Percentiles rank a stretch among this genome's conserved stretches.
Evolutionary conservation across 2,113 vertebrate species (phyloP).

Genomic region (Sander lucioperca): DNA sequence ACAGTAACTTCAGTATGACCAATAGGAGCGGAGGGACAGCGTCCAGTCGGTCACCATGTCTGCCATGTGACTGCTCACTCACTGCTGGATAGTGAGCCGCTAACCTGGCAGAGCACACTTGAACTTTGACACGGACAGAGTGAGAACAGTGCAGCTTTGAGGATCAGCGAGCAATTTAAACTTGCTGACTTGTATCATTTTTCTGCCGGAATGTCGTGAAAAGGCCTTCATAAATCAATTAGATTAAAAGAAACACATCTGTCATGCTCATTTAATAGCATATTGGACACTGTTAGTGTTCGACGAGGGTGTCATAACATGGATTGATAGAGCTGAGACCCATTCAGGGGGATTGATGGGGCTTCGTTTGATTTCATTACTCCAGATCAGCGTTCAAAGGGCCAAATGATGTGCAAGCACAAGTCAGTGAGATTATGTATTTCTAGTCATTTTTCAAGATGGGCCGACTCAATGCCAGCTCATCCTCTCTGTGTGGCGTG

Average conservation of each 20-base stretch:
- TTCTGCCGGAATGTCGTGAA: conserved; percentile 39
- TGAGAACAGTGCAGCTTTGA: conserved; percentile 30
- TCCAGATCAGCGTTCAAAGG: conserved; percentile 60
- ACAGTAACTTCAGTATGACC: conserved; percentile 15
- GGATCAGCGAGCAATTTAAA: conserved; percentile 57
- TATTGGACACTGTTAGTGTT: conserved; percentile 67
- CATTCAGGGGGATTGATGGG: conserved; percentile 68
- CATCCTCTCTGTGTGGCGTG: conserved; percentile 29
- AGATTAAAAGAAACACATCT: conserved; percentile 76
- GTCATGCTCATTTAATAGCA: conserved; percentile 75
- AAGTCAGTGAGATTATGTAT: conserved; percentile 39
- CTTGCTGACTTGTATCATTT: conserved; percentile 71
- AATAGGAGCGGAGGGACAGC: conserved; percentile 41
- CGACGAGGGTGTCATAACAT: conserved; percentile 65
- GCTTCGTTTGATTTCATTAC: conserved; percentile 70
- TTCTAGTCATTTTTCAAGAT: conserved; percentile 60
- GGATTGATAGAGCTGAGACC: conserved; percentile 68
- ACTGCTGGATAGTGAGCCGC: conserved; percentile 47
- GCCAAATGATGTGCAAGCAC: conserved; percentile 52
- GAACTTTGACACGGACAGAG: conserved; percentile 47
- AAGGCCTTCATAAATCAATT: conserved; percentile 66
- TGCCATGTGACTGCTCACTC: conserved; percentile 21
- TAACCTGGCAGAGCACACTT: conserved; percentile 44
- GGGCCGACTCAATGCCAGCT: conserved; percentile 44
- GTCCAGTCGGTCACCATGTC: conserved; percentile 42